Evolutionary conservation across 2,113 vertebrate species (phyloP).

Genomic region (Rhinogobius similis): DNA sequence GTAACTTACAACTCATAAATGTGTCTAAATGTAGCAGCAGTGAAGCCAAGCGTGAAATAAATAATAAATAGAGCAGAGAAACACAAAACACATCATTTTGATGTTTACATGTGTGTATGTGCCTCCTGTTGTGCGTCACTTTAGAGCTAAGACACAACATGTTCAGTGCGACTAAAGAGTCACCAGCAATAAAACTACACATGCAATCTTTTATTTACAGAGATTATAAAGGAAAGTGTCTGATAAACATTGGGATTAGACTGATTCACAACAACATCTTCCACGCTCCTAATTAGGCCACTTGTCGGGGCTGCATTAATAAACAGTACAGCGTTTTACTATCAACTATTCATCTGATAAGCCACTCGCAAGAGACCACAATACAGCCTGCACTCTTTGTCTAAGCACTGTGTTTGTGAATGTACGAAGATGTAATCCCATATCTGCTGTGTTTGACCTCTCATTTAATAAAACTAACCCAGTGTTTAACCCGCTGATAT

Average conservation of each 20-base stretch:
- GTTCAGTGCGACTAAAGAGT: no score
- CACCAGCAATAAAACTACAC: no score
- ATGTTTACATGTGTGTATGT: background rate
- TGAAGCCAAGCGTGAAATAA: background rate
- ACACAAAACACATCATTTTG: background rate
- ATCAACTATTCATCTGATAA: constrained; percentile 63
- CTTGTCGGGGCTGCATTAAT: constrained; percentile 57
- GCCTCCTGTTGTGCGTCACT: background rate
- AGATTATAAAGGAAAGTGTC: background rate
- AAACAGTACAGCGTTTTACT: constrained; percentile 59
- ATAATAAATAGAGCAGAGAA: background rate
- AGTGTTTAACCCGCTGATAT: constrained; percentile 25
- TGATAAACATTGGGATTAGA: background rate
- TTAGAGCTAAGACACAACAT: no score
- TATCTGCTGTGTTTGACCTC: constrained; percentile 21
- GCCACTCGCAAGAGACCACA: constrained; percentile 49
- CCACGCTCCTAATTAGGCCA: constrained; percentile 53
- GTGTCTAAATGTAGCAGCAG: background rate
- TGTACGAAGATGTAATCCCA: constrained; percentile 43
- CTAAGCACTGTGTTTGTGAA: constrained; percentile 40
- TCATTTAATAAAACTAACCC: constrained; percentile 15
- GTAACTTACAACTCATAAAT: background rate
- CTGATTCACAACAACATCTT: constrained; percentile 16
- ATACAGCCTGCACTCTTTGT: constrained; percentile 31
- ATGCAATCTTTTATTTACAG: background rate